A percentile compares a stretch with the other conserved stretches of the same genome.
phyloP scores from a whole-genome alignment of 2,113 vertebrate species.

The Spheniscus mendiculus region DNA sequence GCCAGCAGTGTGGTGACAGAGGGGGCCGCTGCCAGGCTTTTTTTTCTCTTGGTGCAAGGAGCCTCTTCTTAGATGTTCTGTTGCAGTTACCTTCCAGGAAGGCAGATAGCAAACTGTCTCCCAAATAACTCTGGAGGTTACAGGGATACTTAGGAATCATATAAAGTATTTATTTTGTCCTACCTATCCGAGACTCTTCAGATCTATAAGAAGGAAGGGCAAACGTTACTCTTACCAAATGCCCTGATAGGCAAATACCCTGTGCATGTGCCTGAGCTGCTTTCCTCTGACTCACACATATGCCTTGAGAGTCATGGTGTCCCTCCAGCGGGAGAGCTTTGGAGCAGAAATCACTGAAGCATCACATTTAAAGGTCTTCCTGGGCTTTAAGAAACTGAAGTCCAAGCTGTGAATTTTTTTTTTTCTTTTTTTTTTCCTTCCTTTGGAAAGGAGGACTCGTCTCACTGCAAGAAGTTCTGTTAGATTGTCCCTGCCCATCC shows the following conservation, averaged over 20 bases:
- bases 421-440: neutral
- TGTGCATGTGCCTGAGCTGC: neutral
- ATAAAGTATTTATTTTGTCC: neutral
- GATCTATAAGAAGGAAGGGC: neutral
- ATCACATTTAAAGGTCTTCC: neutral
- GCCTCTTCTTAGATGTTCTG: neutral
- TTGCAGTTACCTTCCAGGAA: neutral
- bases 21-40: neutral
- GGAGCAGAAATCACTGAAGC: neutral
- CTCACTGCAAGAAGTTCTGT: neutral
- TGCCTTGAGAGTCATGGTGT: neutral
- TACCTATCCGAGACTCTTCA: neutral
- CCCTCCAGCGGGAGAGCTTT: accelerated
- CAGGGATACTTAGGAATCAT: neutral
- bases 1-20: neutral
- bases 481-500: neutral
- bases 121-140: neutral
- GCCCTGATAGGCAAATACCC: neutral
- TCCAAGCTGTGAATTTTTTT: neutral
- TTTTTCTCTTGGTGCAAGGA: neutral
- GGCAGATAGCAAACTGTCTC: neutral
- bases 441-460: neutral
- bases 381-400: neutral
- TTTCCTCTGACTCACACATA: neutral
- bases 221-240: neutral